Conservation (phyloP, 2,888 invertebrate species). For the Stratiomys singularior region DNA sequence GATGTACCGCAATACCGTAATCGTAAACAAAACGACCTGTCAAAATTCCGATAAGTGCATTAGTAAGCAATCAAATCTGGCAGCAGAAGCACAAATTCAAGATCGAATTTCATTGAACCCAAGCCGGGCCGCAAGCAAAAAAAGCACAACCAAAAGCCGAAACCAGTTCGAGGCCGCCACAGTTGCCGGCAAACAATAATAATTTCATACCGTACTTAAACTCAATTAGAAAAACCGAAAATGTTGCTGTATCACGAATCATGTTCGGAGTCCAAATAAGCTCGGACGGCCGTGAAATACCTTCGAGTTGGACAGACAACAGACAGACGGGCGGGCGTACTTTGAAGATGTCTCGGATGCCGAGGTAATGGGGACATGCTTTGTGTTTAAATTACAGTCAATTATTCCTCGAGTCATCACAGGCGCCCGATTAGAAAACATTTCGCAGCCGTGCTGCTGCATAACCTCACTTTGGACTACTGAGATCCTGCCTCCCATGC, state of each 20-base stretch:
- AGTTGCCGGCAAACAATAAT: neutral
- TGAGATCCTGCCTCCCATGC: neutral
- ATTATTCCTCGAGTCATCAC: neutral
- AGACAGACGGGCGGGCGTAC: neutral
- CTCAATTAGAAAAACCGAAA: neutral
- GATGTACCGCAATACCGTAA: no score
- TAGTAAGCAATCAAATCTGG: no score
- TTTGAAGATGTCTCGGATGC: no score
- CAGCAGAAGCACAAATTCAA: no score
- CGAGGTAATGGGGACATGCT: neutral
- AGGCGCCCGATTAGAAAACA: neutral
- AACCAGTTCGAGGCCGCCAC: constrained; percentile 33
- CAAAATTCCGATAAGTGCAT: no score
- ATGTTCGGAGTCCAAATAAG: neutral
- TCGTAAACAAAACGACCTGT: constrained; percentile 10
- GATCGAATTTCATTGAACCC: constrained; percentile 35
- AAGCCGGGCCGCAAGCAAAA: neutral
- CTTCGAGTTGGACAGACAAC: neutral
- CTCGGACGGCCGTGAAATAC: constrained; percentile 8
- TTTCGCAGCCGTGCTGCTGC: neutral
- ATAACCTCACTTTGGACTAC: neutral
- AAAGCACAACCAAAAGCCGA: neutral
- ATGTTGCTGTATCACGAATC: neutral
- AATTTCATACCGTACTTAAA: neutral
- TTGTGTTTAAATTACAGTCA: neutral